Conservation (phyloP, 1,140 invertebrate species). For the Drosophila athabasca region DNA sequence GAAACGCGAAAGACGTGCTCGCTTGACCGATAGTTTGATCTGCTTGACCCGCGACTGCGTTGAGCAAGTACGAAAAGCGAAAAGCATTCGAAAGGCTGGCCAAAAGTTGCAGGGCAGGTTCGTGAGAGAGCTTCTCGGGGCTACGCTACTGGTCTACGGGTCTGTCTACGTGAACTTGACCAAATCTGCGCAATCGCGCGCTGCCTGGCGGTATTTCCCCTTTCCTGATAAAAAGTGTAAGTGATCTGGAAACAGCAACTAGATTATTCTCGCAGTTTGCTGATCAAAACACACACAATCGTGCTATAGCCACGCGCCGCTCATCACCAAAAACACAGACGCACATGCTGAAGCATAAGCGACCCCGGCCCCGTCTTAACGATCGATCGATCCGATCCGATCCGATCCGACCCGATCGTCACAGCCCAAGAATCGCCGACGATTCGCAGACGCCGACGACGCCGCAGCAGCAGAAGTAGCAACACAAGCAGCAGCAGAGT, state of each 20-base stretch:
- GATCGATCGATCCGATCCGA: conserved; percentile 19
- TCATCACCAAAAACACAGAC: conserved; percentile 15
- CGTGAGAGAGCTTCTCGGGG: no score
- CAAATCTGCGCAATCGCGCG: neutral
- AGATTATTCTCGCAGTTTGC: conserved; percentile 1
- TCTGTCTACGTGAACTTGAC: conserved; percentile 25
- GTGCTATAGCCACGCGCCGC: conserved; percentile 51
- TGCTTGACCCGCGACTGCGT: conserved; percentile 53
- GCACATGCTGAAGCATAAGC: conserved; percentile 21
- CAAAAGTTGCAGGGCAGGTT: conserved; percentile 24
- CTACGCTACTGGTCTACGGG: no score
- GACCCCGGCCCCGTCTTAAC: conserved; percentile 33
- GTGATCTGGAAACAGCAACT: conserved; percentile 27
- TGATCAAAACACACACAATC: neutral
- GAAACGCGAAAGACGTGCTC: conserved; percentile 46
- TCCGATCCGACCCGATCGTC: conserved; percentile 23
- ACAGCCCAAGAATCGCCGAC: conserved; percentile 56
- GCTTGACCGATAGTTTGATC: conserved; percentile 65
- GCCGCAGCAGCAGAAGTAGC: no score
- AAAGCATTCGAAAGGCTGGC: conserved; percentile 22
- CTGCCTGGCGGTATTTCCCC: conserved; percentile 21
- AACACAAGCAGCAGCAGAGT: neutral
- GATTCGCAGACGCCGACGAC: neutral
- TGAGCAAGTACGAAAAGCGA: conserved; percentile 29
- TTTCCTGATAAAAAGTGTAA: conserved; percentile 26